phyloP scores from a whole-genome alignment of 2,888 invertebrate species.

The Scotopteryx bipunctaria region DNA sequence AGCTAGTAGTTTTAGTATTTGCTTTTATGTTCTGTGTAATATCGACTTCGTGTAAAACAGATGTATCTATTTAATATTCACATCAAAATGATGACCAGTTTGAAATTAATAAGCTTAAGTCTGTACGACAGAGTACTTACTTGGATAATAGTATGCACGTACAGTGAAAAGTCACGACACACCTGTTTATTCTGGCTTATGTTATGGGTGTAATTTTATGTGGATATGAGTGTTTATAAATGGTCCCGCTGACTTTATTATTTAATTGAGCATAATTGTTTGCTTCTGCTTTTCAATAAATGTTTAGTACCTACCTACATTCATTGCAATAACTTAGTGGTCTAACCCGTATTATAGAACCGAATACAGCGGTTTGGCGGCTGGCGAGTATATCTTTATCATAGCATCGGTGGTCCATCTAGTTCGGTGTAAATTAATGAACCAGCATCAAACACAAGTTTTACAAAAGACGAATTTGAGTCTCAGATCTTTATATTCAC shows the following conservation, averaged over 20 bases:
- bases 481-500: conserved; percentile 9
- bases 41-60: too few relatives aligned
- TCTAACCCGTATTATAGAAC: too few relatives aligned
- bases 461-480: background rate
- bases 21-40: too few relatives aligned
- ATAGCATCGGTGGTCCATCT: background rate
- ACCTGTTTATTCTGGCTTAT: background rate
- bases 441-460: background rate
- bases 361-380: too few relatives aligned
- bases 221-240: background rate
- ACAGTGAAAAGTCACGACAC: background rate
- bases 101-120: background rate
- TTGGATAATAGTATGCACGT: background rate
- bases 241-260: background rate
- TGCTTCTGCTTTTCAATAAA: background rate
- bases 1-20: too few relatives aligned
- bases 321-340: background rate
- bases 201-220: background rate
- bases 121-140: background rate
- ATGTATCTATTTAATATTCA: too few relatives aligned
- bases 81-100: too few relatives aligned
- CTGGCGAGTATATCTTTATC: too few relatives aligned
- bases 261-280: background rate
- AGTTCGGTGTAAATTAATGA: background rate
- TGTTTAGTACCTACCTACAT: too few relatives aligned